A percentile compares a stretch with the other conserved stretches of the same genome.
phyloP scores from a whole-genome alignment of 2,797 vertebrate genomes.

The Menidia menidia region DNA sequence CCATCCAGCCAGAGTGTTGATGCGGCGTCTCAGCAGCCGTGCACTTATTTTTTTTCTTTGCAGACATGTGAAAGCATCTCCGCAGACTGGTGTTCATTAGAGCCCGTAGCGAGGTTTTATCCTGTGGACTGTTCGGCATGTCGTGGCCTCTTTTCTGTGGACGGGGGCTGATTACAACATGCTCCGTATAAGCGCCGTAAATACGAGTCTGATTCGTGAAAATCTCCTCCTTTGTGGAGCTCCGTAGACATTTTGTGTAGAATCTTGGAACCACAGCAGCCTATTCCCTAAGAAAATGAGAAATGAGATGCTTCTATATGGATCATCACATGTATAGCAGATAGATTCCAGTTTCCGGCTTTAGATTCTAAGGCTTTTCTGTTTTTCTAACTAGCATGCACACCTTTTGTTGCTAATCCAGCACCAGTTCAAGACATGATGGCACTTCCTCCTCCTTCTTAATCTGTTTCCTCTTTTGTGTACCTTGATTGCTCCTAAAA shows the following conservation, averaged over 20 bases:
- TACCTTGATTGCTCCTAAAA: slow-evolving; percentile 82
- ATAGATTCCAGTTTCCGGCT: slow-evolving; percentile 71
- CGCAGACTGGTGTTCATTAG: slow-evolving; percentile 64
- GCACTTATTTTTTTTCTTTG: slow-evolving; percentile 51
- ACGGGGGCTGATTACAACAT: slow-evolving; percentile 21
- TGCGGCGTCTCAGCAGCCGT: slow-evolving; percentile 61
- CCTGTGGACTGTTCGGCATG: slow-evolving; percentile 44
- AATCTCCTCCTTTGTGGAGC: slow-evolving; percentile 12
- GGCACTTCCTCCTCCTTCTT: slow-evolving; percentile 65
- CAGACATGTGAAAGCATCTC: slow-evolving; percentile 65
- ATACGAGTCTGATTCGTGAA: slow-evolving; percentile 1
- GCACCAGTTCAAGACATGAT: slow-evolving; percentile 57
- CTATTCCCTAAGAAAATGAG: slow-evolving; percentile 8
- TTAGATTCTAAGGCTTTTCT: slow-evolving; percentile 53
- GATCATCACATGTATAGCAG: slow-evolving; percentile 30
- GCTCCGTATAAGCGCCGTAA: slow-evolving; percentile 23
- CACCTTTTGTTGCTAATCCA: slow-evolving; percentile 74
- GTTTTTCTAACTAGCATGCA: slow-evolving; percentile 59
- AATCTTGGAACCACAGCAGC: slow-evolving; percentile 13
- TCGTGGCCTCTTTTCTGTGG: slow-evolving; percentile 31
- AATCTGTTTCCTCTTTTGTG: slow-evolving; percentile 81
- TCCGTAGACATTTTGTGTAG: slow-evolving; percentile 28
- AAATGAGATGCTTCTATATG: slow-evolving; percentile 13
- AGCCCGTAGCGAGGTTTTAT: slow-evolving; percentile 43
- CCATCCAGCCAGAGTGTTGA: slow-evolving; percentile 71